phyloP scores from a whole-genome alignment of 2,113 vertebrate species.

The Crocuta crocuta region DNA sequence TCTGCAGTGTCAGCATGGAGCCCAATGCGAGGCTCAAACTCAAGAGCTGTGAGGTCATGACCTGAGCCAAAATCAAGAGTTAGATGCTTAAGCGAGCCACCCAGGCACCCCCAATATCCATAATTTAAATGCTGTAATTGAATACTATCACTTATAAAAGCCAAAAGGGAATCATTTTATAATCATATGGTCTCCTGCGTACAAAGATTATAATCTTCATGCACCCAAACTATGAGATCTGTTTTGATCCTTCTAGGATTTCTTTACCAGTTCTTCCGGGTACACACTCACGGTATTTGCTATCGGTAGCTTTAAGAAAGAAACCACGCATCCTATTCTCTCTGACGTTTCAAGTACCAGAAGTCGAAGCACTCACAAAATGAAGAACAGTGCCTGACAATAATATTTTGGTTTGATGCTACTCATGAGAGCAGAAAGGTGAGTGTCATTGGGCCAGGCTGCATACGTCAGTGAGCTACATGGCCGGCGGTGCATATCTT shows the following conservation, averaged over 20 bases:
- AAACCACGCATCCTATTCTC: neutral
- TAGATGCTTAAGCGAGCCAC: no score
- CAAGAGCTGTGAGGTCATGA: no score
- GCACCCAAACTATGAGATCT: neutral
- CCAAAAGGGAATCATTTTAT: neutral
- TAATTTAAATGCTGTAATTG: conserved; percentile 26
- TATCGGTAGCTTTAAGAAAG: neutral
- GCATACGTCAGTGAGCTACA: neutral
- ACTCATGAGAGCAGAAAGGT: neutral
- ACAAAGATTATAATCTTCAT: neutral
- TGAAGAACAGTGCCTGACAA: neutral
- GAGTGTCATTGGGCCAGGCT: neutral
- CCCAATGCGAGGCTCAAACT: no score
- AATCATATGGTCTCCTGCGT: neutral
- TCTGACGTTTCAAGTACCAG: conserved; percentile 25
- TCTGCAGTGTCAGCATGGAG: no score
- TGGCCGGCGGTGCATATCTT: neutral
- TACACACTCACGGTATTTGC: neutral
- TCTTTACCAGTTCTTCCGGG: neutral
- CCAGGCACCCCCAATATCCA: neutral
- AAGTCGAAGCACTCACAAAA: conserved; percentile 19
- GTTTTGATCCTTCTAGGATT: neutral
- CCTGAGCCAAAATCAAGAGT: neutral
- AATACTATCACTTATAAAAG: neutral
- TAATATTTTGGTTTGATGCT: neutral